Conservation (phyloP, 2,888 invertebrate species). For the Synanthedon formicaeformis region DNA sequence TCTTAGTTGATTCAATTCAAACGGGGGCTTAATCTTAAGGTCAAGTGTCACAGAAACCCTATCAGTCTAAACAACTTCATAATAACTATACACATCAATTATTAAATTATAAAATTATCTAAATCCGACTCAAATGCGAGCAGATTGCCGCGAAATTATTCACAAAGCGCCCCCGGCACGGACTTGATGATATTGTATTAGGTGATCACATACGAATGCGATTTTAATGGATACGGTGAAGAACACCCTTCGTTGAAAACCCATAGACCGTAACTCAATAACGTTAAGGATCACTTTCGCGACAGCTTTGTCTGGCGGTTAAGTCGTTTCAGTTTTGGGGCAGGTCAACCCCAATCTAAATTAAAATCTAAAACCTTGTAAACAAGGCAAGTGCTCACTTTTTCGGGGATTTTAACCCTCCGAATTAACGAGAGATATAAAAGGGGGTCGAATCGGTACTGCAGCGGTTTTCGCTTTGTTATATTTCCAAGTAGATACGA, state of each 20-base stretch:
- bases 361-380: slow-evolving; percentile 74
- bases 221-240: slow-evolving; percentile 62
- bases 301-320: slow-evolving; percentile 27
- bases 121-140: slow-evolving; percentile 56
- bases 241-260: slow-evolving; percentile 26
- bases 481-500: neutral
- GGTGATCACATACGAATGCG: slow-evolving; percentile 71
- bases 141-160: slow-evolving; percentile 70
- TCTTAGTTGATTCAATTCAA: no score
- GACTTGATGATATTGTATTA: slow-evolving; percentile 72
- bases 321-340: slow-evolving; percentile 30
- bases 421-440: slow-evolving; percentile 65
- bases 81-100: slow-evolving; percentile 7
- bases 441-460: slow-evolving; percentile 34
- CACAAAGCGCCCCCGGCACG: slow-evolving; percentile 58
- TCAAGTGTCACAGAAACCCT: no score
- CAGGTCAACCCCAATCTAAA: slow-evolving; percentile 66
- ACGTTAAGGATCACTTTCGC: slow-evolving; percentile 29
- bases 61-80: no score
- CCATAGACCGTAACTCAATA: slow-evolving; percentile 20
- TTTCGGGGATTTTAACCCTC: slow-evolving; percentile 71
- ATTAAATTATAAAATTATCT: slow-evolving; percentile 34
- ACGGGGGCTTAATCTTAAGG: no score
- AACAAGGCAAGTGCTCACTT: slow-evolving; percentile 73
- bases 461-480: slow-evolving; percentile 38